Base-by-base conservation (phyloP, 2,113 vertebrate species). In the Equus quagga region DNA sequence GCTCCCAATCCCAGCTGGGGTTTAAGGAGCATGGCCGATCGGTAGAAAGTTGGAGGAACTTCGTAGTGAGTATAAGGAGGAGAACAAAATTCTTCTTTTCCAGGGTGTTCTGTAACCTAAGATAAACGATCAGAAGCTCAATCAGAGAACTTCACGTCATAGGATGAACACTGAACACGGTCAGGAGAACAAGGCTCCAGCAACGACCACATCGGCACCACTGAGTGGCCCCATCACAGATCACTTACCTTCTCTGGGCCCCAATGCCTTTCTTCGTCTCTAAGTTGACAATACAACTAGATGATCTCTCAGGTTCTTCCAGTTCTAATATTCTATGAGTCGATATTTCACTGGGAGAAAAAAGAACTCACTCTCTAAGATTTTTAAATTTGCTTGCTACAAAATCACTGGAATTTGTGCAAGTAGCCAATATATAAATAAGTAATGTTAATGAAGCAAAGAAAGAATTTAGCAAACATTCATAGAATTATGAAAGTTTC, bases 1-100 rank as follows among this genome's bases (percentile, higher is more conserved):
- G 99, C 99, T 0, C 99, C 99, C 90, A 99, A 97, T 31, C 99
- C 99, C 67, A 99, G 54, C 98, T 99, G 99, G 88, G 99, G 99
- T 97, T 99, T 99, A 46, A 99, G 98, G 36, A 99, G 98, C 99
- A 99, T 99, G 97, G 99, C 99, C 36, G 99, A 99, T 26, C 99
- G 99, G 96, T 99, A 99, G 92, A 99, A 98, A 80, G 98, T 98
- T 17, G 99, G 98, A 73, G 99, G 98, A 33, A 99, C 98, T 96
- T 99, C 99, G 0, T 99, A 99, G 82, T 98, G 99, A 4, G 98
- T 36, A 69, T 98, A 99, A 0, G 98, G 46, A 31, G 99, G 94
- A 96, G 99, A 95, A 67, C 98, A 99, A 94, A 99, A 99, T 28
- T 99, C 99, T 73, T 99, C 99, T 92, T 99, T 99, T 0, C 85